Conservation (phyloP, 1,140 invertebrate genomes). For the Yoshiicerus persimilis region DNA sequence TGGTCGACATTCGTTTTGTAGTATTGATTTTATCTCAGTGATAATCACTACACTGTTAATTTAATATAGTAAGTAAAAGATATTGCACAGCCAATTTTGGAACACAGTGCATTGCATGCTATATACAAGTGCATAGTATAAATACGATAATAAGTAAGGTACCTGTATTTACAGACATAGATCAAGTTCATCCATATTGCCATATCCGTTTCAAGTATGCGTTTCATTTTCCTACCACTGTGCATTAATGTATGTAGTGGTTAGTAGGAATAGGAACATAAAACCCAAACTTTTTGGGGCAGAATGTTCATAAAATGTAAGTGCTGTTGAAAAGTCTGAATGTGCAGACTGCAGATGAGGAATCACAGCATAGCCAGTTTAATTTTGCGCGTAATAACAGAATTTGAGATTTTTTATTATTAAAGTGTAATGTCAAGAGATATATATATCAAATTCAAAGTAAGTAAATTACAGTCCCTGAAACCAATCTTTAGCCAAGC, state of each 20-base stretch:
- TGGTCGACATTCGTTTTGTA: neutral
- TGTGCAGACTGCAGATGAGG: neutral
- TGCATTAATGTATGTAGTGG: neutral
- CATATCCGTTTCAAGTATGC: neutral
- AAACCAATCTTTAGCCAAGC: slow-evolving; percentile 26
- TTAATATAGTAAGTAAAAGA: neutral
- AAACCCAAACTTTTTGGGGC: neutral
- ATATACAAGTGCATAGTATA: neutral
- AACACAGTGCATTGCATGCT: neutral
- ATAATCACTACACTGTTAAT: neutral
- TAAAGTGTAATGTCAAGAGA: neutral
- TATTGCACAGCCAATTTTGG: neutral
- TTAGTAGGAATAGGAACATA: neutral
- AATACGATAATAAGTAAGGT: neutral
- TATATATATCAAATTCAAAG: neutral
- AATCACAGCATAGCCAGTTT: neutral
- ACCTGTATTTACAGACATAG: neutral
- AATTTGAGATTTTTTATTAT: neutral
- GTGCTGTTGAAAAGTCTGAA: neutral
- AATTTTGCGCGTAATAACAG: neutral
- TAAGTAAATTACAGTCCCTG: neutral
- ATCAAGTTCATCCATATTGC: neutral
- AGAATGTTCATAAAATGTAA: slow-evolving; percentile 1
- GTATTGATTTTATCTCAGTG: neutral
- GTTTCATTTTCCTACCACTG: neutral